These are phyloP conservation scores for Cottoperca gobio DNA, from an alignment of 2,797 vertebrate genomes.

Conservation along the genomic window DNA sequence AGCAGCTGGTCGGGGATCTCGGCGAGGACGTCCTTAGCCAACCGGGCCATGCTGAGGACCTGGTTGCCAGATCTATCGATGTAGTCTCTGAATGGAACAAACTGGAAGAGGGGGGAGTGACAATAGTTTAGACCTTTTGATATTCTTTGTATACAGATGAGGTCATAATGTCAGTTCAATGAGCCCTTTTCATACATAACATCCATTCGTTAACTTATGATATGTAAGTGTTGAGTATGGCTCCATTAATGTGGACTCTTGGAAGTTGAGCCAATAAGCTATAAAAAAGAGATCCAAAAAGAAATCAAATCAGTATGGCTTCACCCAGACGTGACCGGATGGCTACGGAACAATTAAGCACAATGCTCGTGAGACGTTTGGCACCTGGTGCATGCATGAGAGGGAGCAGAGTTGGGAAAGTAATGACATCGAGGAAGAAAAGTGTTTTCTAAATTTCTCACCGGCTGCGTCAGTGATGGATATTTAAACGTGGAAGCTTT, in stretches of 20 bases:
- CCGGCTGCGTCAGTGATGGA: conserved; percentile 13
- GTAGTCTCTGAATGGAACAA: conserved; percentile 98
- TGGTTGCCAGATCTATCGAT: conserved; percentile 96
- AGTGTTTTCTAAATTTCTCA: not conserved
- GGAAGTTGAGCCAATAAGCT: too few species aligned
- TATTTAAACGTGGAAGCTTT: conserved; percentile 1
- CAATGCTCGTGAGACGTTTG: not conserved
- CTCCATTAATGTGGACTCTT: too few species aligned
- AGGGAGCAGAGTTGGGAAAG: not conserved
- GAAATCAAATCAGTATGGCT: not conserved
- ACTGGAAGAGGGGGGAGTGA: conserved; percentile 80
- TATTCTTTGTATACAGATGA: not conserved
- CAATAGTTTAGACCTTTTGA: not conserved
- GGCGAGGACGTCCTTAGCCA: conserved; percentile 93
- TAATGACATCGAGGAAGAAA: not conserved
- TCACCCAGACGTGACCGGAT: not conserved
- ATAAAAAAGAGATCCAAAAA: too few species aligned
- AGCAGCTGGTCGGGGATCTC: conserved; percentile 95
- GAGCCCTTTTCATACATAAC: not conserved
- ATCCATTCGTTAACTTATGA: not conserved
- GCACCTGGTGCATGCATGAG: not conserved
- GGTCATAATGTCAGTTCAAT: not conserved
- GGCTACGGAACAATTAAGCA: not conserved
- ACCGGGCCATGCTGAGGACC: conserved; percentile 95
- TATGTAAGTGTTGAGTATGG: too few species aligned